Evolutionary conservation across 2,113 vertebrate species (phyloP), one percentile per base, ranked within the genome.

Genomic region (Pachyramphus minor): DNA sequence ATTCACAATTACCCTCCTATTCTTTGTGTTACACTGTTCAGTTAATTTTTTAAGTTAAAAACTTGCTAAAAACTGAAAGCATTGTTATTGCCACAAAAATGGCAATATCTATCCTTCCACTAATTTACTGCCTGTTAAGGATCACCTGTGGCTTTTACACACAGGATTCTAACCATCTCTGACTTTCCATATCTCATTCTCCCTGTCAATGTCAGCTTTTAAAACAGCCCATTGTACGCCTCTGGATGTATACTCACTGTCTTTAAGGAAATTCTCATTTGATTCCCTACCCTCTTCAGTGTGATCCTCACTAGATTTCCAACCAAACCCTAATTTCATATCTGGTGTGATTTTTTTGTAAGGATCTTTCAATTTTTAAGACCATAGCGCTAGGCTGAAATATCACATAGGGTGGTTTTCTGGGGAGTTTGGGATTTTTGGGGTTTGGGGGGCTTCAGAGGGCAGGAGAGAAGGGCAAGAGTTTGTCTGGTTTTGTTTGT

Each of bases 1-100:
- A 98, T 99, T 99, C 98, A 97, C 98, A 98, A 99, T 99, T 99
- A 99, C 98, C 97, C 97, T 98, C 91, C 96, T 97, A 98, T 98
- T 98, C 98, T 97, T 98, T 97, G 93, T 88, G 78, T 82, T 92
- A 90, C 37, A 21, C 75, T 94, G 81, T 87, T 88, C 71, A 90
- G 53, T 85, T 87, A 83, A 59, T 95, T 91, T 92, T 76, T 93
- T 35, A 58, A 89, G 53, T 78, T 78, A 64, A 87, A 89, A 91
- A 89, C 62, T 69, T 64, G 20, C 12, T 15, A 12, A 44, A 84
- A 90, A 56, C 87, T 56, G 62, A 89, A 71, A 95, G 59, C 13
- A 1, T 59, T 87, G 16, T 24, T 84, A 59, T 90, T 77, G 62
- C 45, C 42, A 67, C 55, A 91, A 77, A 90, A 88, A 89, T 69